Evolutionary conservation across 2,113 vertebrate genomes (phyloP).

Genomic region (Buteo buteo): DNA sequence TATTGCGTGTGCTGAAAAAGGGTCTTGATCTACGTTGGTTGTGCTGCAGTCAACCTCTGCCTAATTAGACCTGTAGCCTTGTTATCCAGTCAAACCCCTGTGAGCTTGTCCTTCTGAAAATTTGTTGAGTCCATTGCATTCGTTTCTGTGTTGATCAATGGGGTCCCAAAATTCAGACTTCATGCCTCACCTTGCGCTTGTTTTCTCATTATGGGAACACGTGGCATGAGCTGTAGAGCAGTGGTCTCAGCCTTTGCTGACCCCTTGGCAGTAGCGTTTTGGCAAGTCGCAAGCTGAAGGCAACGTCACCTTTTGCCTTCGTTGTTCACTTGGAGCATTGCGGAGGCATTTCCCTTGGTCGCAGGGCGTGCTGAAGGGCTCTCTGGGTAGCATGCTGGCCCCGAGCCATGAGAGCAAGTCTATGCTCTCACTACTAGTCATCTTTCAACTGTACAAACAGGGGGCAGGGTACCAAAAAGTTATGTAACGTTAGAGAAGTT

Average conservation of each 20-base stretch:
- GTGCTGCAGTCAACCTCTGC: background rate
- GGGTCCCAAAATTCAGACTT: background rate
- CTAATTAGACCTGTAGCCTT: background rate
- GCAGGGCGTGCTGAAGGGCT: background rate
- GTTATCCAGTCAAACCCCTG: background rate
- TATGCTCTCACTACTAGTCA: background rate
- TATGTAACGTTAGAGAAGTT: background rate
- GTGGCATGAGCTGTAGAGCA: fast-evolving
- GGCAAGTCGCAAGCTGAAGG: background rate
- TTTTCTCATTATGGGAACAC: fast-evolving
- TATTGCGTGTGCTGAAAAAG: background rate
- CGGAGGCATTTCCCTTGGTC: background rate
- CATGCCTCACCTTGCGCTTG: background rate
- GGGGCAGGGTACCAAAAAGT: background rate
- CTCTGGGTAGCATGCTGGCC: background rate
- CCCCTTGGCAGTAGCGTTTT: background rate
- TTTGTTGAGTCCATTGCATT: background rate
- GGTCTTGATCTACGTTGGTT: background rate
- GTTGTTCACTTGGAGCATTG: background rate
- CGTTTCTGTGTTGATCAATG: background rate
- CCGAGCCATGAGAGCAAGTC: background rate
- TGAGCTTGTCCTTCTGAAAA: background rate
- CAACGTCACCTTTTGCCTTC: background rate
- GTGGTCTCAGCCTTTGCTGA: background rate
- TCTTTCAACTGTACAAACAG: background rate